phyloP scores from a whole-genome alignment of 1,140 invertebrate genomes.

The Pissodes strobi region DNA sequence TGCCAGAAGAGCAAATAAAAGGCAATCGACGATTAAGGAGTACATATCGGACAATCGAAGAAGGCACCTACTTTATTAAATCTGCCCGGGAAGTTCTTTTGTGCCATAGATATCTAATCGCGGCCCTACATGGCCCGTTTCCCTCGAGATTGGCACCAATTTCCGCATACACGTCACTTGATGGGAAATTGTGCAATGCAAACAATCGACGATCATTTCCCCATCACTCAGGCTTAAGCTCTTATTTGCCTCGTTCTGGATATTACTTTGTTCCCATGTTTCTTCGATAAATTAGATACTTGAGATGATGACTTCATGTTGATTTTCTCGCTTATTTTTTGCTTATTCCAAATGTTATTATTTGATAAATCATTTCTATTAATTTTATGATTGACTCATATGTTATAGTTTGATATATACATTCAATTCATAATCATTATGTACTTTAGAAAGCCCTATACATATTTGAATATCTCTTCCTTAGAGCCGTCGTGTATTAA shows the following conservation, averaged over 20 bases:
- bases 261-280: conserved; percentile 29
- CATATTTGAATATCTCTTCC: too few relatives aligned
- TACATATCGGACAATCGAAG: conserved; percentile 28
- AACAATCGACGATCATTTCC: conserved; percentile 36
- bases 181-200: conserved; percentile 36
- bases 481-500: too few relatives aligned
- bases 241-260: conserved; percentile 32
- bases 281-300: conserved; percentile 26
- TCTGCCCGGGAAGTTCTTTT: conserved; percentile 33
- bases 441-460: too few relatives aligned
- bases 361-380: too few relatives aligned
- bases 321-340: too few relatives aligned
- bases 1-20: conserved; percentile 21
- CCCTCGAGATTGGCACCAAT: conserved; percentile 36
- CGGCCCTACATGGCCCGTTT: conserved; percentile 30
- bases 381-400: too few relatives aligned
- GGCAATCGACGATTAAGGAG: conserved; percentile 18
- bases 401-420: too few relatives aligned
- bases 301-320: conserved; percentile 12
- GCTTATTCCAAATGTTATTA: too few relatives aligned
- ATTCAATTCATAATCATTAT: too few relatives aligned
- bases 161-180: conserved; percentile 38
- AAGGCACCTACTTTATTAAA: conserved; percentile 35
- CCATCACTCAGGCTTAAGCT: conserved; percentile 29
- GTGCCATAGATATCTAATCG: conserved; percentile 35